Evolutionary conservation across 1,140 invertebrate genomes (phyloP).

Genomic region (Mesaphorura yosii): DNA sequence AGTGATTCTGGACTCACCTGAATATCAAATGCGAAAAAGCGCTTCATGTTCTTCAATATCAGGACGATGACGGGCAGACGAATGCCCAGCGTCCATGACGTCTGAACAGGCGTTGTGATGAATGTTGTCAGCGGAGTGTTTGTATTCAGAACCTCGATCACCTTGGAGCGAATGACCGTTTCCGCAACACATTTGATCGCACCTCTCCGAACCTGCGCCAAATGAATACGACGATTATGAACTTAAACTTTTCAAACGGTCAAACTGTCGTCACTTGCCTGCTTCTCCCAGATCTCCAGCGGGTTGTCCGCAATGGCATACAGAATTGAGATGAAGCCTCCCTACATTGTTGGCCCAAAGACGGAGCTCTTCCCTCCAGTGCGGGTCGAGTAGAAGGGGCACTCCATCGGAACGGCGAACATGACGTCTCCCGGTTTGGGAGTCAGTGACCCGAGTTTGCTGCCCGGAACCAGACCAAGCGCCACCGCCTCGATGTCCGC

Average conservation of each 20-base stretch:
- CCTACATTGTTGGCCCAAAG: conserved; percentile 44
- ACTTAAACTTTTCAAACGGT: not conserved
- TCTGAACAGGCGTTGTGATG: conserved; percentile 77
- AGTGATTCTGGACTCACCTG: too few species aligned
- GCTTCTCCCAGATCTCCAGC: conserved; percentile 78
- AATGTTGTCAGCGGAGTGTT: conserved; percentile 89
- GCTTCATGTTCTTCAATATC: conserved; percentile 92
- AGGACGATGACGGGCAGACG: conserved; percentile 80
- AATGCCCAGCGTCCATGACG: conserved; percentile 69
- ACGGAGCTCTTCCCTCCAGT: not conserved
- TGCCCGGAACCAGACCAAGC: too few species aligned
- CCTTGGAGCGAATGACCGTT: conserved; percentile 80
- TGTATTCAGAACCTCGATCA: conserved; percentile 78
- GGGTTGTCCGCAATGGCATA: conserved; percentile 84
- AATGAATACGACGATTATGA: not conserved
- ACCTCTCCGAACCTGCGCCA: conserved; percentile 66
- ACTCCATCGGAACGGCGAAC: conserved; percentile 1
- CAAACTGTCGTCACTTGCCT: conserved; percentile 49
- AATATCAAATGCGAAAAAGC: conserved; percentile 92
- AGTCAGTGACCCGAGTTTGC: too few species aligned
- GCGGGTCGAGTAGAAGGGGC: not conserved
- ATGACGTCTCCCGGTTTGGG: too few species aligned
- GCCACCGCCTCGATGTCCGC: too few species aligned
- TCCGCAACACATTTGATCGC: conserved; percentile 86
- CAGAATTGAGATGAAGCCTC: conserved; percentile 80